Conservation (phyloP, 2,888 invertebrate species). For the Drosophila diplacantha region DNA sequence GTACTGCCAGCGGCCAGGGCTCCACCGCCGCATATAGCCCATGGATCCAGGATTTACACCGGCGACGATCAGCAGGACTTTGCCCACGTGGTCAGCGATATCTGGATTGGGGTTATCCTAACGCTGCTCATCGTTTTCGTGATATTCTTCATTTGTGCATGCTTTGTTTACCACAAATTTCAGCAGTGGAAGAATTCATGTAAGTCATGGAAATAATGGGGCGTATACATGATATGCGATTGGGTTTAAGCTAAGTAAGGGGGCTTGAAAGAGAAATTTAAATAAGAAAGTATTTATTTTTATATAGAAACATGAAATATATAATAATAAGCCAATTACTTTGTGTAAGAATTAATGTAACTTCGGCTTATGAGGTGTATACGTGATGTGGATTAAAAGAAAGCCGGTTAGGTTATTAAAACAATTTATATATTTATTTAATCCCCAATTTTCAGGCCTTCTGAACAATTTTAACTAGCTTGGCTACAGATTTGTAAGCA, state of each 20-base stretch:
- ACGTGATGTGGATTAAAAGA: background rate
- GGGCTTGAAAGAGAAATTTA: too few relatives aligned
- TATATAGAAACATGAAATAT: too few relatives aligned
- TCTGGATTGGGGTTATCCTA: conserved; percentile 82
- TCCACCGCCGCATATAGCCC: conserved; percentile 56
- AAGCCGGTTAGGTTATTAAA: too few relatives aligned
- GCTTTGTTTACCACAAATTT: conserved; percentile 82
- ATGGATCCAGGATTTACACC: conserved; percentile 59
- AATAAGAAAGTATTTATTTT: too few relatives aligned
- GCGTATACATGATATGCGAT: conserved; percentile 24
- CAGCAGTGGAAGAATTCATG: conserved; percentile 82
- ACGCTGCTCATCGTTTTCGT: conserved; percentile 81
- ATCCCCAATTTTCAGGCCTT: too few relatives aligned
- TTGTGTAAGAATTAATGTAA: background rate
- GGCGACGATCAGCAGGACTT: conserved; percentile 78
- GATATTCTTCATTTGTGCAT: conserved; percentile 82
- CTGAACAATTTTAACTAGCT: background rate
- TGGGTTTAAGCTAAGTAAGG: background rate
- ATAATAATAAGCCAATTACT: too few relatives aligned
- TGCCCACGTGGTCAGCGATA: conserved; percentile 81
- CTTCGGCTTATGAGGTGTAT: background rate
- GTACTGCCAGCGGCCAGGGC: conserved; percentile 60
- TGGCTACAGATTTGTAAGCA: background rate
- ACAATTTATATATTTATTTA: background rate
- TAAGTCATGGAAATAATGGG: conserved; percentile 75